A percentile compares a stretch with the other conserved stretches of the same genome.
Conservation (phyloP, 2,797 vertebrate genomes). For the Streptopelia turtur region DNA sequence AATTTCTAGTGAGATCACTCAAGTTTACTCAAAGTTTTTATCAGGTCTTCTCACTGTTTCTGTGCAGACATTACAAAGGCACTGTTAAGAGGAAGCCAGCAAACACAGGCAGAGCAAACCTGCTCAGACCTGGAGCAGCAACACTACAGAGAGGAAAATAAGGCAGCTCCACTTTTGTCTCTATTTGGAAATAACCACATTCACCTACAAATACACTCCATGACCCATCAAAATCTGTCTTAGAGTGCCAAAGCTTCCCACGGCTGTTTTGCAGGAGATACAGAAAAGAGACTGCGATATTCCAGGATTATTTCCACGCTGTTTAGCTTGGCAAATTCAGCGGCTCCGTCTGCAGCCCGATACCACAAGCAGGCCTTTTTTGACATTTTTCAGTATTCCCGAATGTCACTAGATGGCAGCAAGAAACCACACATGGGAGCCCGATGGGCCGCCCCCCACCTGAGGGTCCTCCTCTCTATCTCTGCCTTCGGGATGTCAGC, state of each 20-base stretch:
- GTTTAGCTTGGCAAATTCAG: accelerated
- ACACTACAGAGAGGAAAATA: accelerated
- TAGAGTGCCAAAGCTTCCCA: neutral
- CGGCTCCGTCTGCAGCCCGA: too few species aligned
- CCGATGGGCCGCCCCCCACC: accelerated
- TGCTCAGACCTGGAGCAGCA: neutral
- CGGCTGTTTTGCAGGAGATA: neutral
- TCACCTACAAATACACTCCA: neutral
- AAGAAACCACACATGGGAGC: neutral
- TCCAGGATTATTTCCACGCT: neutral
- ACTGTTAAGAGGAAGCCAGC: neutral
- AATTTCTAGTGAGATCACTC: neutral
- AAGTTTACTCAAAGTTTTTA: neutral
- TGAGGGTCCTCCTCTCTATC: accelerated
- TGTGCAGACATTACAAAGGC: too few species aligned
- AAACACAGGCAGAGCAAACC: neutral
- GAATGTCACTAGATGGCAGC: slow-evolving; percentile 68
- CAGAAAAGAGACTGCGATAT: neutral
- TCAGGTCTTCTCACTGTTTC: accelerated
- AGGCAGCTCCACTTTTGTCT: neutral
- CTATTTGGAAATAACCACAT: neutral
- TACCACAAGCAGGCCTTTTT: accelerated
- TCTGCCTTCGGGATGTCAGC: neutral
- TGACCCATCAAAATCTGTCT: neutral
- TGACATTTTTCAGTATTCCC: neutral